Conservation (phyloP, 2,797 vertebrate species). For the Peromyscus attwateri region DNA sequence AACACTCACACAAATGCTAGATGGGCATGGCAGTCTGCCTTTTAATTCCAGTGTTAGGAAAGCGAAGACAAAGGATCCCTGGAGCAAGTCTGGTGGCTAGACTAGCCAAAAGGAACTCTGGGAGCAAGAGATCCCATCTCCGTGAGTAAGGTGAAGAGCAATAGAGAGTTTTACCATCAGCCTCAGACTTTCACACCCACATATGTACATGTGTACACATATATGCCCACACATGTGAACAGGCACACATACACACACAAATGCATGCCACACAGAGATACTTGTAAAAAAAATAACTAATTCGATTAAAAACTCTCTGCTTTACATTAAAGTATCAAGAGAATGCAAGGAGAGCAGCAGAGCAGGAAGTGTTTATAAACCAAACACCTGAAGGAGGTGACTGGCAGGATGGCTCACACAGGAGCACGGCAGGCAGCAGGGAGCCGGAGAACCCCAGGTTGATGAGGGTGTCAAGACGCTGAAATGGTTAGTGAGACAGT, state of each 20-base stretch:
- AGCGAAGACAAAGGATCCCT: too few species aligned
- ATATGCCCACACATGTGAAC: not conserved
- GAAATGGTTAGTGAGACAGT: not conserved
- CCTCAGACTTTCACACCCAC: not conserved
- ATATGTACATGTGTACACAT: not conserved
- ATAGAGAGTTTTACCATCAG: not conserved
- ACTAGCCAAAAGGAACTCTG: not conserved
- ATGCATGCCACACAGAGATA: not conserved
- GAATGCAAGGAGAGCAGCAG: not conserved
- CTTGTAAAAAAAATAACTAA: not conserved
- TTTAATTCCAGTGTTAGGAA: not conserved
- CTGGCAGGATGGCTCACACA: not conserved
- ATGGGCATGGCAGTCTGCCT: not conserved
- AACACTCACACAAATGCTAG: not conserved
- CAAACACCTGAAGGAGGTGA: not conserved
- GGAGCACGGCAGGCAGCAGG: not conserved
- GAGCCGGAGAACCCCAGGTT: not conserved
- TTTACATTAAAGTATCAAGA: slow-evolving; percentile 16
- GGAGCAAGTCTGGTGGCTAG: too few species aligned
- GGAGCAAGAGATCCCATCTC: not conserved
- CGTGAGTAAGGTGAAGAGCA: not conserved
- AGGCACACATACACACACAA: not conserved
- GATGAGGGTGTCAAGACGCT: not conserved
- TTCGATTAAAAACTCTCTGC: not conserved
- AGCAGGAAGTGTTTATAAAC: slow-evolving; percentile 8